Percentiles rank a stretch among this genome's conserved stretches.
These are phyloP conservation scores for Meandrusa payeni DNA, from an alignment of 2,888 invertebrate species.

Conservation along the genomic window DNA sequence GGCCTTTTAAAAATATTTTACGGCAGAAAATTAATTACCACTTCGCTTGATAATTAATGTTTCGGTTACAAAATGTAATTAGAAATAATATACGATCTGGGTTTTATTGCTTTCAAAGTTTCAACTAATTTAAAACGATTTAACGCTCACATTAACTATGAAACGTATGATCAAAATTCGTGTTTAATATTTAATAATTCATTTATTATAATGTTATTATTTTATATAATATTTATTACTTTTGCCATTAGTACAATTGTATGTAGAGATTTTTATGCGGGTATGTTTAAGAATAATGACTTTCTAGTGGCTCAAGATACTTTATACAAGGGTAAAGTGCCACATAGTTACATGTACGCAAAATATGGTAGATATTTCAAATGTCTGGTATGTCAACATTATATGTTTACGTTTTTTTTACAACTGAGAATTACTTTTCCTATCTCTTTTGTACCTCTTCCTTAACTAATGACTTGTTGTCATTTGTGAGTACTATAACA, in stretches of 20 bases:
- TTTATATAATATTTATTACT: conserved; percentile 10
- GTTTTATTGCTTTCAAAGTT: conserved; percentile 20
- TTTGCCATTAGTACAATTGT: conserved; percentile 20
- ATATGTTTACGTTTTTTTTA: too few species aligned
- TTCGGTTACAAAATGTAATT: conserved; percentile 16
- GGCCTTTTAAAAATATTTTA: conserved; percentile 1
- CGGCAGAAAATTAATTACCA: conserved; percentile 14
- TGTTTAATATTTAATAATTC: neutral
- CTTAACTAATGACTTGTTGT: too few species aligned
- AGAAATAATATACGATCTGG: conserved; percentile 14
- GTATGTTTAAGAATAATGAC: conserved; percentile 61
- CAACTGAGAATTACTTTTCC: too few species aligned
- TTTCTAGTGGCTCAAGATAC: conserved; percentile 55
- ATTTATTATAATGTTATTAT: conserved; percentile 13
- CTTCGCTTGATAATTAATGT: neutral
- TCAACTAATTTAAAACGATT: conserved; percentile 10
- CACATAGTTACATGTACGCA: conserved; percentile 38
- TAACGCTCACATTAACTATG: neutral
- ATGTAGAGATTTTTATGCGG: conserved; percentile 55
- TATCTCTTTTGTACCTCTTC: too few species aligned
- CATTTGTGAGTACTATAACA: too few species aligned
- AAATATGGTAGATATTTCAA: conserved; percentile 57
- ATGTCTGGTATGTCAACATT: conserved; percentile 62
- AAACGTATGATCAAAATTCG: neutral
- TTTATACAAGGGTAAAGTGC: conserved; percentile 45